These are phyloP conservation scores for Pelmatolapia mariae DNA, from an alignment of 2,113 vertebrate species.

Conservation along the genomic window DNA sequence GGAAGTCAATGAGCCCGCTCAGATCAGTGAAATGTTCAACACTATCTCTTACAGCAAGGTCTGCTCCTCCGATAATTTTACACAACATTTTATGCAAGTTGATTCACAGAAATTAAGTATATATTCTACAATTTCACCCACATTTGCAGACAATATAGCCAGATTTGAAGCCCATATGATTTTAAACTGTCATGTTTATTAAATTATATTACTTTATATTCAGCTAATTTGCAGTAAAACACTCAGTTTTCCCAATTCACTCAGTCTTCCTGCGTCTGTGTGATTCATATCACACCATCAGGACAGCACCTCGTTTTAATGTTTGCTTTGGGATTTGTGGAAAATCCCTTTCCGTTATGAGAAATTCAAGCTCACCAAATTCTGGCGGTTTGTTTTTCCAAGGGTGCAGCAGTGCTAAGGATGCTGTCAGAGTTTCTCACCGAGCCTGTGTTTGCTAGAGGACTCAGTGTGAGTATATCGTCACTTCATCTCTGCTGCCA, in stretches of 20 bases:
- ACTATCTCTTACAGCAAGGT: conserved; percentile 90
- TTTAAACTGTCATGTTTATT: background rate
- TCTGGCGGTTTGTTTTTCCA: background rate
- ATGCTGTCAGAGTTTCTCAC: conserved; percentile 90
- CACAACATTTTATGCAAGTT: background rate
- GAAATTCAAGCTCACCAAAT: background rate
- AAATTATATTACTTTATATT: background rate
- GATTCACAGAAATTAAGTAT: background rate
- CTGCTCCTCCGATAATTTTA: background rate
- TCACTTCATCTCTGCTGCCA: background rate
- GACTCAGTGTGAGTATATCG: conserved; percentile 78
- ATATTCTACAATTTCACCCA: background rate
- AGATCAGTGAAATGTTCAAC: conserved; percentile 89
- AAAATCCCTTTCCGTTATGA: background rate
- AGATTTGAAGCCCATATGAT: background rate
- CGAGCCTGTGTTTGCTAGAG: conserved; percentile 77
- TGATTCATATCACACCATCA: background rate
- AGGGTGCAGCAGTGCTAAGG: conserved; percentile 87
- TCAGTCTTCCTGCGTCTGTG: background rate
- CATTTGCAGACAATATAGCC: background rate
- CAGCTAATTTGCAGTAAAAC: background rate
- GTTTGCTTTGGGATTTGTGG: background rate
- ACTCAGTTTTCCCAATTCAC: background rate
- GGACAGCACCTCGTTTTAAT: background rate
- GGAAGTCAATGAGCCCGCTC: conserved; percentile 76